Base-by-base conservation (phyloP, 2,888 invertebrate genomes). In the Troides oblongomaculatus region DNA sequence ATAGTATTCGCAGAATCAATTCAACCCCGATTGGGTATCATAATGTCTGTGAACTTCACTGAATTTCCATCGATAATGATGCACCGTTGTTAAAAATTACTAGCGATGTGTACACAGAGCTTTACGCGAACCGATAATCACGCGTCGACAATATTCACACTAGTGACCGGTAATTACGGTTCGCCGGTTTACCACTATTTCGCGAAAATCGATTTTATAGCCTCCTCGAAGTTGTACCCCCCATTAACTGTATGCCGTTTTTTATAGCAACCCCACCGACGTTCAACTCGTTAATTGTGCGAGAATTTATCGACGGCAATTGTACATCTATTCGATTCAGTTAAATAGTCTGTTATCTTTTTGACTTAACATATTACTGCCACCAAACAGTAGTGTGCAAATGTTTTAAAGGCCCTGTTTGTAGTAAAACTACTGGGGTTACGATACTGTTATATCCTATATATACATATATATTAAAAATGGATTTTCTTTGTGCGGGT, bases 1-100 rank as follows among this genome's bases (percentile, higher is more conserved):
- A 46, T 23, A 36, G 56, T 81, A 82, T 89, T 88, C 88, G 75
- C 62, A 79, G 88, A 88, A 89, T 86, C 87, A 87, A 87, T 86
- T 81, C 79, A 70, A 74, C 74, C 75, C 60, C 71, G 71, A 77
- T 76, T 76, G 73, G 71, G 81, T 80, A 82, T 80, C 84, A 77
- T 78, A 79, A 79, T 73, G 77, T 79, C 78, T 80, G 81, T 80
- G 80, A 82, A 78, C 78, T 79, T 81, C 78, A 72, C 78, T 79
- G 79, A 80, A 64, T 56, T 61, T 56, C 64, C 36, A 61, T 53
- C 75, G 73, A 73, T 77, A 80, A 83, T 84, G 82, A 84, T 75
- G 76, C 84, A 83, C 85, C 86, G 87, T 85, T 87, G 75, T 74
- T 84, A 85, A 81, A 75, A 81, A 81, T 78, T 81, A 84, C 83